These are phyloP conservation scores for Gouania willdenowi DNA, from an alignment of 2,797 vertebrate species.

Conservation along the genomic window DNA sequence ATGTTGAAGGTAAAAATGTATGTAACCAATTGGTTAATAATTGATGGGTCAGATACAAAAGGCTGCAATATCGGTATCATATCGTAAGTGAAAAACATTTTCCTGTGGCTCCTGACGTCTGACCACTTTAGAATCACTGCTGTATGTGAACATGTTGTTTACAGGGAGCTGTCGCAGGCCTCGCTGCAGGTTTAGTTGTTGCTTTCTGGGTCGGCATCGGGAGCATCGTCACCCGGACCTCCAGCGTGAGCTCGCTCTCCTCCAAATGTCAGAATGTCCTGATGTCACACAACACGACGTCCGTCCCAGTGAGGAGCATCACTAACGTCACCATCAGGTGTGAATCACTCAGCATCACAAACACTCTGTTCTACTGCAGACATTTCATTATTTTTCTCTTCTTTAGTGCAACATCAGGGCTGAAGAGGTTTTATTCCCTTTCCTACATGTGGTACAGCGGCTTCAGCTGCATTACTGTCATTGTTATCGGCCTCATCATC, in stretches of 20 bases:
- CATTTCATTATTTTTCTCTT: background rate
- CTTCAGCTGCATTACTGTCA: slow-evolving; percentile 84
- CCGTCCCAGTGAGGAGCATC: slow-evolving; percentile 34
- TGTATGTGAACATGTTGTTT: too few relatives aligned
- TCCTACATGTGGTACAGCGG: slow-evolving; percentile 96
- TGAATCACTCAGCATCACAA: background rate
- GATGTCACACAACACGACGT: slow-evolving; percentile 58
- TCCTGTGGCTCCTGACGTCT: too few relatives aligned
- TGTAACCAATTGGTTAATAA: too few relatives aligned
- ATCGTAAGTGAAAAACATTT: too few relatives aligned
- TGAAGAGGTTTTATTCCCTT: slow-evolving; percentile 82
- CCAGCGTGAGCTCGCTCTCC: rapidly evolving
- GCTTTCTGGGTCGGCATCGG: slow-evolving; percentile 91
- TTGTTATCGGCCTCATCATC: slow-evolving; percentile 83
- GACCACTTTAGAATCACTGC: too few relatives aligned
- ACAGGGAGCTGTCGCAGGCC: slow-evolving; percentile 84
- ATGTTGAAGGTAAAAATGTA: too few relatives aligned
- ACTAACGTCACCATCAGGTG: slow-evolving; percentile 42
- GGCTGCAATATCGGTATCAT: too few relatives aligned
- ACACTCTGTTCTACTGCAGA: background rate
- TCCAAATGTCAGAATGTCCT: slow-evolving; percentile 30
- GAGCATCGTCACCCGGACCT: slow-evolving; percentile 62
- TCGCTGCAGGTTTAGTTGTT: slow-evolving; percentile 79
- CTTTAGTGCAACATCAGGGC: slow-evolving; percentile 64
- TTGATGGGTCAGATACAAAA: too few relatives aligned